Conservation (phyloP, 1,140 invertebrate genomes). For the Drosophila auraria region DNA sequence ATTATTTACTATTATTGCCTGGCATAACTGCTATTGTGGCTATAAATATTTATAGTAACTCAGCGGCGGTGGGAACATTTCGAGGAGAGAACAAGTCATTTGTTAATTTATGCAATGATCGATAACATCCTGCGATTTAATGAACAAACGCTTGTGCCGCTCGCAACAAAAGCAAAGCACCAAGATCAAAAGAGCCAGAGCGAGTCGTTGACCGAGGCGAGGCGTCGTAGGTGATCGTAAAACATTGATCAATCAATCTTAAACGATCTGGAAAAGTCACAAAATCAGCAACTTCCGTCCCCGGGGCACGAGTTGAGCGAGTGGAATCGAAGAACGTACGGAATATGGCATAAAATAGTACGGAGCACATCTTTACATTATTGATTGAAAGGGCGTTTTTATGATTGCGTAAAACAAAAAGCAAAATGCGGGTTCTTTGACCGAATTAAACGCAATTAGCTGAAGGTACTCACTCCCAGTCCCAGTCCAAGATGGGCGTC, state of each 20-base stretch:
- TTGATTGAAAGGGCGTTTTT: conserved; percentile 56
- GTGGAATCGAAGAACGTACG: conserved; percentile 27
- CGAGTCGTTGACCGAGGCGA: conserved; percentile 55
- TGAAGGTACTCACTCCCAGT: conserved; percentile 50
- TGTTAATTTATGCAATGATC: conserved; percentile 83
- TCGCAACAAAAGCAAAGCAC: conserved; percentile 60
- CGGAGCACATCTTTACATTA: conserved; percentile 37
- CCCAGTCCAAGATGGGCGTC: conserved; percentile 5
- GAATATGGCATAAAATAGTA: conserved; percentile 3
- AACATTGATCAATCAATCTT: conserved; percentile 81
- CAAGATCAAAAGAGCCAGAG: conserved; percentile 38
- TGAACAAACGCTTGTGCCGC: conserved; percentile 67
- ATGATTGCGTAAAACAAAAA: conserved; percentile 66
- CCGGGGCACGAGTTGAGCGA: conserved; percentile 47
- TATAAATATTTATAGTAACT: conserved; percentile 63
- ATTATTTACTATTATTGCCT: conserved; percentile 15
- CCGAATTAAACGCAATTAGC: conserved; percentile 82
- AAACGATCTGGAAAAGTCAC: conserved; percentile 69
- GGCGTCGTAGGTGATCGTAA: conserved; percentile 66
- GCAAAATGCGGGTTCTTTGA: conserved; percentile 78
- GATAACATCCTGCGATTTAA: conserved; percentile 83
- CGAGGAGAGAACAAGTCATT: conserved; percentile 20
- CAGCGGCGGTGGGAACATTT: conserved; percentile 13
- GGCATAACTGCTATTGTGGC: conserved; percentile 30
- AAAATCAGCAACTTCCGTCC: conserved; percentile 82